Percentiles rank a stretch among this genome's conserved stretches.
Evolutionary conservation across 2,113 vertebrate genomes (phyloP).

Genomic region (Saguinus midas): DNA sequence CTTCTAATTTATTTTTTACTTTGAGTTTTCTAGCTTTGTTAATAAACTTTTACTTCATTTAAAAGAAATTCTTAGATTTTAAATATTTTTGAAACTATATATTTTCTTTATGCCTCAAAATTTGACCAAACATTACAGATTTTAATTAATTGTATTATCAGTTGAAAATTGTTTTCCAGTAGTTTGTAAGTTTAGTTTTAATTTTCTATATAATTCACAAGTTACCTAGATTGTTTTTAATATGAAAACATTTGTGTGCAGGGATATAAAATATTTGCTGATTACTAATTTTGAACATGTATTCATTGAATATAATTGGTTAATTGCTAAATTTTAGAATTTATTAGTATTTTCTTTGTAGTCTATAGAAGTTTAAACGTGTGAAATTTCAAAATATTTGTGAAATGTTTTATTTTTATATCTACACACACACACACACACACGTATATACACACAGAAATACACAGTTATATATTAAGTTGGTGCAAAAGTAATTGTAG

Average conservation of each 20-base stretch:
- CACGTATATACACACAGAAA: background rate
- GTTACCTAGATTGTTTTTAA: background rate
- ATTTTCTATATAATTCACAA: background rate
- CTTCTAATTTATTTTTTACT: background rate
- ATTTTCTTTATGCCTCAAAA: background rate
- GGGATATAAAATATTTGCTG: background rate
- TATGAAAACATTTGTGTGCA: background rate
- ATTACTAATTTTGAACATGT: background rate
- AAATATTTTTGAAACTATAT: background rate
- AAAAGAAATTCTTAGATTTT: background rate
- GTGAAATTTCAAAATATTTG: background rate
- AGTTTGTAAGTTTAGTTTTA: background rate
- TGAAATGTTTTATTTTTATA: background rate
- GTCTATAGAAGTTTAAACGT: background rate
- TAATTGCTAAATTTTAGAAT: background rate
- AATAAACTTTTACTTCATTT: background rate
- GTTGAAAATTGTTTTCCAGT: background rate
- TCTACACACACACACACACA: background rate
- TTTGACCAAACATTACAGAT: background rate
- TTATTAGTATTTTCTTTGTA: background rate
- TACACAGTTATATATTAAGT: background rate
- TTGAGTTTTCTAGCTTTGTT: background rate
- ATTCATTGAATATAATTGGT: background rate
- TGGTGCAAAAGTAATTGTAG: too few relatives aligned
- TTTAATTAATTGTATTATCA: background rate